Evolutionary conservation across 2,888 invertebrate species (phyloP).

Genomic region (Cabera pusaria): DNA sequence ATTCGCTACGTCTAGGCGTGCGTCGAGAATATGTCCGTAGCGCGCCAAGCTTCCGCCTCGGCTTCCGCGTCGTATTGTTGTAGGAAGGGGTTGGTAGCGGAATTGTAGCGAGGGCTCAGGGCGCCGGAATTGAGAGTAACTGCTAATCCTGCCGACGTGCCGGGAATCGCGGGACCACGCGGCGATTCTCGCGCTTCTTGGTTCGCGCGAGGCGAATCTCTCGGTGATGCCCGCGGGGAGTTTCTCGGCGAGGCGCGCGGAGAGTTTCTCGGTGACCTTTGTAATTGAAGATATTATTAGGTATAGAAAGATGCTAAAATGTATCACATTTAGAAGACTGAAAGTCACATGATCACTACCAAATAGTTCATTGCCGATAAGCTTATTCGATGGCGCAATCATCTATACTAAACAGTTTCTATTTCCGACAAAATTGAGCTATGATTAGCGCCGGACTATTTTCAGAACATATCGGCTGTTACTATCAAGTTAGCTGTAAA

Average conservation of each 20-base stretch:
- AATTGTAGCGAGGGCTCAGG: constrained; percentile 69
- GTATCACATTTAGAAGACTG: no score
- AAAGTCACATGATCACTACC: no score
- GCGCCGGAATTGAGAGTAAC: constrained; percentile 80
- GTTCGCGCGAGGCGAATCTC: constrained; percentile 63
- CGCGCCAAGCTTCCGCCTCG: constrained; percentile 77
- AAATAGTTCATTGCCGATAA: no score
- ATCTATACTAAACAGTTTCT: no score
- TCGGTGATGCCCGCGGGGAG: constrained; percentile 50
- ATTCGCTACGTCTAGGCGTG: constrained; percentile 77
- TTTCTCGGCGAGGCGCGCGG: constrained; percentile 56
- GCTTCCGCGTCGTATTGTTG: constrained; percentile 80
- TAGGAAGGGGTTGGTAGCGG: constrained; percentile 85
- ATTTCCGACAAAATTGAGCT: no score
- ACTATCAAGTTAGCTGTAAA: no score
- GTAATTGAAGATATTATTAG: no score
- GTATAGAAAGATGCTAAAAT: no score
- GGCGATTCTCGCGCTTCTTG: constrained; percentile 46
- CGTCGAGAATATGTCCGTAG: constrained; percentile 76
- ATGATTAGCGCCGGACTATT: no score
- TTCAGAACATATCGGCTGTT: no score
- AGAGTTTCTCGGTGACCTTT: constrained; percentile 66
- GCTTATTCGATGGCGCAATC: no score
- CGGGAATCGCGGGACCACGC: constrained; percentile 74
- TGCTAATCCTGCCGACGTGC: constrained; percentile 85